phyloP scores from a whole-genome alignment of 1,140 invertebrate genomes.

The Carposina sasakii region DNA sequence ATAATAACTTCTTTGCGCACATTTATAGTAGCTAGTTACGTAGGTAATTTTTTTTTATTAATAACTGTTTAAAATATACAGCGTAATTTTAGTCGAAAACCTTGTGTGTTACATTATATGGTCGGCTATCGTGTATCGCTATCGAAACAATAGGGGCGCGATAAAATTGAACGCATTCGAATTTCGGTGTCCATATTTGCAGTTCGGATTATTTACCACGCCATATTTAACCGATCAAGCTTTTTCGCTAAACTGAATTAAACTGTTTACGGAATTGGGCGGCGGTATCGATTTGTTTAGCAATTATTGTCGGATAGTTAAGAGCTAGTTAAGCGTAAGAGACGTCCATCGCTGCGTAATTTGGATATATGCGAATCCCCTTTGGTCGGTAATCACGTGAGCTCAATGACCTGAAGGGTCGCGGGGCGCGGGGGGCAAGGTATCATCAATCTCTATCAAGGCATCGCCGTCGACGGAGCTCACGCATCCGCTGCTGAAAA shows the following conservation, averaged over 20 bases:
- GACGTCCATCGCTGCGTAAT: constrained; percentile 63
- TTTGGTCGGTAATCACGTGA: constrained; percentile 47
- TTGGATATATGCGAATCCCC: constrained; percentile 66
- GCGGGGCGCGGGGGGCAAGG: constrained; percentile 24
- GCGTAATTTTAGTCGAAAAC: too few relatives aligned
- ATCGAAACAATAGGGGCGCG: constrained; percentile 1
- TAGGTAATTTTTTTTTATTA: too few relatives aligned
- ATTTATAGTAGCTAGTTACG: too few relatives aligned
- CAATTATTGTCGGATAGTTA: constrained; percentile 41
- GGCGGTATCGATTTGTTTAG: constrained; percentile 15
- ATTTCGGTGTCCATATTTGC: background rate
- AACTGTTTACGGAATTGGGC: too few relatives aligned
- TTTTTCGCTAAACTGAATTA: background rate
- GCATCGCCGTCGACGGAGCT: constrained; percentile 23
- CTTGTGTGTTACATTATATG: too few relatives aligned
- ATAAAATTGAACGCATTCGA: background rate
- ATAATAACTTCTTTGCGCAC: too few relatives aligned
- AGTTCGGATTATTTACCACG: background rate
- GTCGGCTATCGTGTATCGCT: too few relatives aligned
- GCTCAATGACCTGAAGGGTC: constrained; percentile 39
- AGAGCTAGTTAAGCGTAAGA: constrained; percentile 53
- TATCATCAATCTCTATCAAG: constrained; percentile 62
- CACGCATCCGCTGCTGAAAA: constrained; percentile 28
- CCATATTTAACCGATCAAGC: background rate
- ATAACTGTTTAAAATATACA: too few relatives aligned